phyloP scores from a whole-genome alignment of 1,140 invertebrate genomes.

The Manduca sexta region DNA sequence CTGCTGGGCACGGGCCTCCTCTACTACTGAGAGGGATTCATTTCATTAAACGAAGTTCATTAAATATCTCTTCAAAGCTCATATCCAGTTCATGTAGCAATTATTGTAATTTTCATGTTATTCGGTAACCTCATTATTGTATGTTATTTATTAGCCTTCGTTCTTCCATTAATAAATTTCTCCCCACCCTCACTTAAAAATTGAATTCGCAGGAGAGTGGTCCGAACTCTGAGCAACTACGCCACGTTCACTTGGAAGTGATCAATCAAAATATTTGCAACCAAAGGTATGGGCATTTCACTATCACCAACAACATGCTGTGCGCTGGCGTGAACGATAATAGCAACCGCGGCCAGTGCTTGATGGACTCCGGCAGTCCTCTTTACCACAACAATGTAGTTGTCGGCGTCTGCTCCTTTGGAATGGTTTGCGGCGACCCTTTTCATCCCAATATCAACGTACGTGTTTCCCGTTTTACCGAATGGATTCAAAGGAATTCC shows the following conservation, averaged over 20 bases:
- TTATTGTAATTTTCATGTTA: no score
- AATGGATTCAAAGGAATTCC: slow-evolving; percentile 34
- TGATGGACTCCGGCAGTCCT: slow-evolving; percentile 77
- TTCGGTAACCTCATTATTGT: no score
- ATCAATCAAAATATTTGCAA: slow-evolving; percentile 23
- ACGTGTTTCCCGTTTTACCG: slow-evolving; percentile 40
- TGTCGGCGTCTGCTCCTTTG: slow-evolving; percentile 75
- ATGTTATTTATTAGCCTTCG: no score
- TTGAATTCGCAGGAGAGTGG: no score
- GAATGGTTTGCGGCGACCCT: slow-evolving; percentile 63
- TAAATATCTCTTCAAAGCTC: no score
- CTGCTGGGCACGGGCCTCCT: no score
- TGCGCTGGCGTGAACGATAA: slow-evolving; percentile 26
- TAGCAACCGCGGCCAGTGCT: slow-evolving; percentile 42
- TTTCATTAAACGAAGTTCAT: no score
- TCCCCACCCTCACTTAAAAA: no score
- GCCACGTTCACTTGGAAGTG: slow-evolving; percentile 25
- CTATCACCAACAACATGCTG: slow-evolving; percentile 24
- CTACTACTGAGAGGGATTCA: no score
- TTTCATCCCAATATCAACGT: slow-evolving; percentile 72
- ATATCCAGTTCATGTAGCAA: no score
- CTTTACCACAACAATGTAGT: slow-evolving; percentile 68
- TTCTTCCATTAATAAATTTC: no score
- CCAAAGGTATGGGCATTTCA: slow-evolving; percentile 16
- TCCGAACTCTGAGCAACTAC: no score